Percentiles rank a stretch among this genome's conserved stretches.
phyloP scores from a whole-genome alignment of 2,113 vertebrate species.

The Nibea albiflora region DNA sequence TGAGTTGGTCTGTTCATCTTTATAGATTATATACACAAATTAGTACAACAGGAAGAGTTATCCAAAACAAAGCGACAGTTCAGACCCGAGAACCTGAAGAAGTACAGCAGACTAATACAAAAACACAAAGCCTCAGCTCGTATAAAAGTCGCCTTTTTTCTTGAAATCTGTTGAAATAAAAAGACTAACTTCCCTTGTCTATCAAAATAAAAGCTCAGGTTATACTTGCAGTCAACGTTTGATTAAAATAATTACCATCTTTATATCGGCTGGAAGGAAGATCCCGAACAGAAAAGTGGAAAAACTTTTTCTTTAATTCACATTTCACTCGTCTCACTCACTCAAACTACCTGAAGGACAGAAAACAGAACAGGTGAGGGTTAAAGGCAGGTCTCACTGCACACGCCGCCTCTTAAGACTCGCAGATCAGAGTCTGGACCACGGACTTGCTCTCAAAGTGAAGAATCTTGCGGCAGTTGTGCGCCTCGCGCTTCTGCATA shows the following conservation, averaged over 20 bases:
- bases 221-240: conserved; percentile 25
- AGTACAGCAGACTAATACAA: conserved; percentile 74
- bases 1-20: conserved; percentile 72
- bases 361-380: conserved; percentile 81
- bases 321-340: conserved; percentile 57
- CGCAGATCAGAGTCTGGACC: conserved; percentile 93
- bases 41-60: conserved; percentile 66
- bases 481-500: conserved; percentile 93
- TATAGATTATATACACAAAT: conserved; percentile 80
- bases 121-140: conserved; percentile 35
- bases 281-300: conserved; percentile 54
- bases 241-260: conserved; percentile 71
- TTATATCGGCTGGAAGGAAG: conserved; percentile 16
- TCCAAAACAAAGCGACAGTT: conserved; percentile 57
- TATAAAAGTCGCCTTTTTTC: conserved; percentile 43
- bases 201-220: conserved; percentile 27
- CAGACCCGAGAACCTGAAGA: conserved; percentile 15
- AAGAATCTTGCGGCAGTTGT: conserved; percentile 89
- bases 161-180: conserved; percentile 11
- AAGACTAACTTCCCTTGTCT: conserved; percentile 10
- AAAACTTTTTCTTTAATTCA: conserved; percentile 58
- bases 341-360: conserved; percentile 62
- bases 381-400: conserved; percentile 59
- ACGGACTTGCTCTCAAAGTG: conserved; percentile 93
- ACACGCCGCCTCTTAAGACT: conserved; percentile 71